These are phyloP conservation scores for Sebastes steindachneri DNA, from an alignment of 2,797 vertebrate genomes.

Conservation along the genomic window DNA sequence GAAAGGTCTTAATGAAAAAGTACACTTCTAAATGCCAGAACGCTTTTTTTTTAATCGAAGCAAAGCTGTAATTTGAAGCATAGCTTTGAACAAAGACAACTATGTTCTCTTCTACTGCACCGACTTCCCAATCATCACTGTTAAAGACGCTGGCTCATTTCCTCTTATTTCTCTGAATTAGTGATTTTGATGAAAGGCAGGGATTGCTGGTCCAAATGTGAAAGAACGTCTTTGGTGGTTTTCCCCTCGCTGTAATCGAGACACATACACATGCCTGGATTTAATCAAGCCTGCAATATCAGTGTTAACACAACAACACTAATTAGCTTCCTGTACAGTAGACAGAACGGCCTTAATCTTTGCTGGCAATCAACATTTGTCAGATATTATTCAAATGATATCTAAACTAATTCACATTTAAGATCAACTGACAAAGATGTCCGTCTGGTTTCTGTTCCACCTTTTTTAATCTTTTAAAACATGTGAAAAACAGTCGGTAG, in stretches of 20 bases:
- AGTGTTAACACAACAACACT: slow-evolving; percentile 52
- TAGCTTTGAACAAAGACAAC: slow-evolving; percentile 72
- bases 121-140: slow-evolving; percentile 54
- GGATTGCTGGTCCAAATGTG: slow-evolving; percentile 57
- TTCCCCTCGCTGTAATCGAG: slow-evolving; percentile 59
- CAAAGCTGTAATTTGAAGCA: slow-evolving; percentile 66
- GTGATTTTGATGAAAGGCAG: slow-evolving; percentile 59
- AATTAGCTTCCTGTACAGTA: slow-evolving; percentile 57
- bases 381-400: slow-evolving; percentile 21
- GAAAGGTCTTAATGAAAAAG: slow-evolving; percentile 32
- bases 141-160: slow-evolving; percentile 60
- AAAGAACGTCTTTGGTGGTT: slow-evolving; percentile 63
- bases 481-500: not conserved
- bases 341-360: slow-evolving; percentile 44
- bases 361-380: slow-evolving; percentile 36
- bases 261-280: slow-evolving; percentile 46
- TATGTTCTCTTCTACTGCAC: slow-evolving; percentile 55
- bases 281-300: slow-evolving; percentile 66
- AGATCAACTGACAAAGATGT: slow-evolving; percentile 22
- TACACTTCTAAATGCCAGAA: slow-evolving; percentile 12
- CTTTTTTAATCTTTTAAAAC: slow-evolving; percentile 1
- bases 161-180: slow-evolving; percentile 61
- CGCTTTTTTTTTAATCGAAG: slow-evolving; percentile 3
- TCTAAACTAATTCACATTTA: not conserved
- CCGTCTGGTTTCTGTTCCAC: not conserved